These are phyloP conservation scores for Carpatolechia fugitivella DNA, from an alignment of 2,888 invertebrate species.

Conservation along the genomic window DNA sequence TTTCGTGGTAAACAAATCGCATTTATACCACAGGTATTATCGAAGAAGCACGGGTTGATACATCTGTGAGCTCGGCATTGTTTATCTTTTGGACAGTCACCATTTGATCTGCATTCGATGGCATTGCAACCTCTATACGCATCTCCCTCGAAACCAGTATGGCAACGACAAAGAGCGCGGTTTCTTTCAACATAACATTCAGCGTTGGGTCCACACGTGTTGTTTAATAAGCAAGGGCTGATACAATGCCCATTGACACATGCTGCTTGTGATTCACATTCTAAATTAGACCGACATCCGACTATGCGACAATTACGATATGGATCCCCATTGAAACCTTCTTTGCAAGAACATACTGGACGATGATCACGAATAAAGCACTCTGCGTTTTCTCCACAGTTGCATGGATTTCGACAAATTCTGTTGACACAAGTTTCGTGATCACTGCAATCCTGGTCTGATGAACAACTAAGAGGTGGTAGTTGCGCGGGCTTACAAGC, in stretches of 20 bases:
- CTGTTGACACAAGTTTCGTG: conserved; percentile 92
- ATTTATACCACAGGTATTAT: conserved; percentile 86
- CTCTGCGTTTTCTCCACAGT: conserved; percentile 90
- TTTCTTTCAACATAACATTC: conserved; percentile 88
- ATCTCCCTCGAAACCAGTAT: conserved; percentile 89
- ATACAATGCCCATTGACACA: conserved; percentile 92
- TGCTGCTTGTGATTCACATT: conserved; percentile 90
- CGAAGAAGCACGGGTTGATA: conserved; percentile 89
- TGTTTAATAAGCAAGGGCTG: conserved; percentile 89
- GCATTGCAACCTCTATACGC: conserved; percentile 86
- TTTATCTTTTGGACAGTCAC: conserved; percentile 91
- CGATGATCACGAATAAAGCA: conserved; percentile 91
- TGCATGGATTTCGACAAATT: conserved; percentile 92
- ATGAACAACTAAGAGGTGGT: conserved; percentile 86
- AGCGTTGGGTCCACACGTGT: conserved; percentile 89
- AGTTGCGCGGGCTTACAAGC: conserved; percentile 86
- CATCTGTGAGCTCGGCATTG: conserved; percentile 93
- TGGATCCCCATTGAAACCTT: conserved; percentile 93
- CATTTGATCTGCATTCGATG: conserved; percentile 91
- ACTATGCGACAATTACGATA: conserved; percentile 88
- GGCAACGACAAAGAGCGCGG: conserved; percentile 88
- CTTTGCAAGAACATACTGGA: conserved; percentile 91
- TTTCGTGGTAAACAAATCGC: conserved; percentile 90
- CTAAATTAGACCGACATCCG: conserved; percentile 90
- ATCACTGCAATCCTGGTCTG: conserved; percentile 87